Base-by-base conservation (phyloP, 2,888 invertebrate genomes). In the Leptarthrus brevirostris region DNA sequence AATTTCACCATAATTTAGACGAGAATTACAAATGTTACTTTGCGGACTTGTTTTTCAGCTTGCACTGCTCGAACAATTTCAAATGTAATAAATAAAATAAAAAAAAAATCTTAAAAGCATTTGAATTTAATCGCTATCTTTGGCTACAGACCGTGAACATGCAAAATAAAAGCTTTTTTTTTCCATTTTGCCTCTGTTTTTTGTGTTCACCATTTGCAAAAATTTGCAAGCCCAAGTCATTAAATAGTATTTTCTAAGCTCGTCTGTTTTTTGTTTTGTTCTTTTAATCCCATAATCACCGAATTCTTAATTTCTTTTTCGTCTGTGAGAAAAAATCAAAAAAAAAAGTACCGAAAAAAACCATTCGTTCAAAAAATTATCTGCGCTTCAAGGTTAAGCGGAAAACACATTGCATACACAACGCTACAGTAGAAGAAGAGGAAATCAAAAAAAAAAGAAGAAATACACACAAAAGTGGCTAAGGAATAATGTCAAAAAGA, bases 331-430 rank as follows among this genome's bases (percentile, higher is more conserved):
- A 56, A 58, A 36, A 58, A 58, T 36, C 2, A 58, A 58, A 36
- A 58, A n/a, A 36, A 58, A 26, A 34, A 30, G 26, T 12, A 54
- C 54, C 1, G 16, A 44, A 30, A 58, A 58, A 58, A 34, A 36
- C 36, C n/a, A 64, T 44, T 58, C 58, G n/a, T 18, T 36, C 58
- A 64, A 64, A 64, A 64, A 64, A 64, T 64, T 64, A 64, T 64
- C 64, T 64, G 22, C 64, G 44, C 47, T 10, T 64, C 64, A 64
- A 64, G 64, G 64, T 64, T 64, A 64, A 64, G 64, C 64, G 64
- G 64, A 64, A 64, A 40, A 22, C 64, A 64, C 24, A 40, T 40
- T 40, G 30, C 30, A 30, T 36, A 16, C 3, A 34, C 20, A 61
- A 12, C 20, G 61, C 61, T 12, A 40, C 12, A 40, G 10, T 40